Percentiles rank a stretch among this genome's conserved stretches.
Conservation (phyloP, 2,888 invertebrate species). For the Cerastoderma edule region DNA sequence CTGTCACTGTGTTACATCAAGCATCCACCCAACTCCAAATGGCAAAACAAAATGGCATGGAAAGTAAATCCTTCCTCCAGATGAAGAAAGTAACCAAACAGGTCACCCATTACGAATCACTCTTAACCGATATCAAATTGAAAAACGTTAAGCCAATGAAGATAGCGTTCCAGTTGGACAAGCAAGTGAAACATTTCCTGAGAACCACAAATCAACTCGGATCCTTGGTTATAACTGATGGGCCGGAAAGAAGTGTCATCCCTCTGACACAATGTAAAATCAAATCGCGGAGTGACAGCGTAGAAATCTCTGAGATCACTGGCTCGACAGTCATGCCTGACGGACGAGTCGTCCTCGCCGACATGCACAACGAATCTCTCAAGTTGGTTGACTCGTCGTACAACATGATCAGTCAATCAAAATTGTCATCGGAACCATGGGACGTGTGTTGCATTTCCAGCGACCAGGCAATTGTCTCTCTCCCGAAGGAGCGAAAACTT, state of each 20-base stretch:
- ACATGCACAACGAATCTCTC: constrained; percentile 57
- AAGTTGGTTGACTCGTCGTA: constrained; percentile 42
- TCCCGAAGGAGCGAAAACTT: constrained; percentile 56
- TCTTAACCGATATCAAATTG: constrained; percentile 38
- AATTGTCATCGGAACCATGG: constrained; percentile 56
- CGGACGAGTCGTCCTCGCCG: constrained; percentile 49
- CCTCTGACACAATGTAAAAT: constrained; percentile 42
- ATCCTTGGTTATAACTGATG: constrained; percentile 33
- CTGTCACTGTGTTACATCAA: constrained; percentile 34
- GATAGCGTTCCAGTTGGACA: constrained; percentile 38
- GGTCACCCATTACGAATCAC: constrained; percentile 40
- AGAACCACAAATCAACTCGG: constrained; percentile 36
- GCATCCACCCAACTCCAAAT: constrained; percentile 41
- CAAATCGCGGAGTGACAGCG: constrained; percentile 49
- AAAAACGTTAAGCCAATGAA: constrained; percentile 42
- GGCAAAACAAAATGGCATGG: constrained; percentile 52
- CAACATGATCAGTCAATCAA: constrained; percentile 53
- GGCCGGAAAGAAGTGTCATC: constrained; percentile 31
- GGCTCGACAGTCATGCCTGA: constrained; percentile 45
- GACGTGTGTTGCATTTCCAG: constrained; percentile 42
- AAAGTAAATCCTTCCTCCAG: constrained; percentile 57
- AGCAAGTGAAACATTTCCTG: constrained; percentile 39
- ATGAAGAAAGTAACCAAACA: constrained; percentile 53
- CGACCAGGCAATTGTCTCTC: constrained; percentile 45
- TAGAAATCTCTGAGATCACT: constrained; percentile 49